Conservation (phyloP, 2,888 invertebrate species). For the Cyclophora punctaria region DNA sequence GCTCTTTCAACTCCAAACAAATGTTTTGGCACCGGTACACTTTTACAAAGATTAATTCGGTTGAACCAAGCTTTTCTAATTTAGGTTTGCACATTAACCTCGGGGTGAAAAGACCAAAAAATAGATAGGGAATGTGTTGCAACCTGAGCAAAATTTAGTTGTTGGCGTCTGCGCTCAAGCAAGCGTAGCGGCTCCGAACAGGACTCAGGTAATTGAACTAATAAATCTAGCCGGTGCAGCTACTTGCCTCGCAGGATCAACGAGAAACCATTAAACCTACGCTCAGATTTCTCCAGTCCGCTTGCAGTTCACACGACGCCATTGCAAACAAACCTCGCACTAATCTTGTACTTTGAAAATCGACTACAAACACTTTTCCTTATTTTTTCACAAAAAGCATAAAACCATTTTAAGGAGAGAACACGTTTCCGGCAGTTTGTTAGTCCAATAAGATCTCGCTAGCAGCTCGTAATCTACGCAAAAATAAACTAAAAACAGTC, state of each 20-base stretch:
- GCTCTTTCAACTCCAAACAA: not conserved
- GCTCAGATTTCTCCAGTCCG: constrained; percentile 42
- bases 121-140: constrained; percentile 29
- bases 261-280: constrained; percentile 60
- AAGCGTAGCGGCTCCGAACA: constrained; percentile 56
- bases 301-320: constrained; percentile 36
- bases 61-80: constrained; percentile 17
- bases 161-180: constrained; percentile 61
- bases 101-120: constrained; percentile 26
- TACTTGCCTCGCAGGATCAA: constrained; percentile 54
- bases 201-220: constrained; percentile 69
- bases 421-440: no score
- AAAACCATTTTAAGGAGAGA: no score
- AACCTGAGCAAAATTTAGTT: constrained; percentile 52
- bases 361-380: no score
- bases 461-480: no score
- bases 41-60: constrained; percentile 1
- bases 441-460: no score
- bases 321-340: no score
- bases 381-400: no score
- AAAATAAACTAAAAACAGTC: no score
- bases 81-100: constrained; percentile 27
- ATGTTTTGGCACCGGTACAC: not conserved
- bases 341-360: no score
- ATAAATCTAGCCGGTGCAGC: constrained; percentile 67